phyloP scores from a whole-genome alignment of 2,113 vertebrate species.

The Mixornis gularis region DNA sequence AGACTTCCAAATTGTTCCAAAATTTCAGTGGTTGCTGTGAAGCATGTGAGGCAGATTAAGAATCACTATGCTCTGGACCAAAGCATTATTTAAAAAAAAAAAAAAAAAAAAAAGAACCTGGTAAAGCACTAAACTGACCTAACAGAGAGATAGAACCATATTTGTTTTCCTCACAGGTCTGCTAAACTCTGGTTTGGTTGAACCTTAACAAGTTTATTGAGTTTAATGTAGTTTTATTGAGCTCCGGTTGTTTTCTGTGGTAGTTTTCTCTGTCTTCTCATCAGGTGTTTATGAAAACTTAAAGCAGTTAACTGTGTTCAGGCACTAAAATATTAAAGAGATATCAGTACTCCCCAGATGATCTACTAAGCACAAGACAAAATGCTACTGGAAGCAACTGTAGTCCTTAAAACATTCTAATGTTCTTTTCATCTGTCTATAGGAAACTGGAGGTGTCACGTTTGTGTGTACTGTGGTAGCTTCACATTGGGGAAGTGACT shows the following conservation, averaged over 20 bases:
- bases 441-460: not conserved
- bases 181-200: not conserved
- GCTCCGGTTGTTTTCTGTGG: not conserved
- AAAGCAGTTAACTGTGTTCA: not conserved
- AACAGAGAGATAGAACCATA: not conserved
- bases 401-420: not conserved
- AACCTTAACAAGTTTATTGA: not conserved
- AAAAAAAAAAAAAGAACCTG: not conserved
- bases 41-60: not conserved
- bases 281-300: not conserved
- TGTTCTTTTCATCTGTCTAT: not conserved
- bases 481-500: too few relatives aligned
- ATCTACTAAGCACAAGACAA: not conserved
- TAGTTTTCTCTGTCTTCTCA: not conserved
- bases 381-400: accelerated
- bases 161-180: not conserved
- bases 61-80: not conserved
- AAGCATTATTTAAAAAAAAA: not conserved
- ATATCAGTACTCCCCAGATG: not conserved
- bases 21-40: not conserved
- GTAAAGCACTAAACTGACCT: not conserved
- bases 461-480: not conserved
- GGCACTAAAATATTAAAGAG: not conserved
- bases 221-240: not conserved
- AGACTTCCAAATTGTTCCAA: not conserved